phyloP scores from a whole-genome alignment of 1,140 invertebrate genomes.

The Pectinophora gossypiella region DNA sequence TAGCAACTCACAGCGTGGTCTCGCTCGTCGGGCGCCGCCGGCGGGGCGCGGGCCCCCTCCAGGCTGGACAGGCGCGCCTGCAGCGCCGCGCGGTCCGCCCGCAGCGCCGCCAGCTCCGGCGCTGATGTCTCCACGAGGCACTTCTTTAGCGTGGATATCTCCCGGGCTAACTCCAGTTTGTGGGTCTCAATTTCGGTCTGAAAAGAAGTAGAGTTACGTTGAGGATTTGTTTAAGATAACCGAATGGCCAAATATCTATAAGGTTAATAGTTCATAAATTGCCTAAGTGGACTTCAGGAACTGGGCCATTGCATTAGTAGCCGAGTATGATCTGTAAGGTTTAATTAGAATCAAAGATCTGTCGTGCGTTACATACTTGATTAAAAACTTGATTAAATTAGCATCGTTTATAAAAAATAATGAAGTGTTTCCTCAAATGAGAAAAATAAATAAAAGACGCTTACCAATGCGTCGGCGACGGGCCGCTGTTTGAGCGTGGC shows the following conservation, averaged over 20 bases:
- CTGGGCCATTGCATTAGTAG: no score
- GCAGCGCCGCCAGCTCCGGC: slow-evolving; percentile 15
- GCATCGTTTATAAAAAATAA: no score
- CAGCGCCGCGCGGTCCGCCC: slow-evolving; percentile 14
- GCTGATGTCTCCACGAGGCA: slow-evolving; percentile 19
- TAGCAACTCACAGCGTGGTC: slow-evolving; percentile 44
- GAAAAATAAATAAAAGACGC: not conserved
- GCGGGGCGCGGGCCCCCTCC: not conserved
- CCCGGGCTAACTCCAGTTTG: slow-evolving; percentile 29
- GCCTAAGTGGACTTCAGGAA: no score
- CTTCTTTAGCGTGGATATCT: slow-evolving; percentile 28
- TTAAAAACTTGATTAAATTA: no score
- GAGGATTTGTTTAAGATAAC: no score
- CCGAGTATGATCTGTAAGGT: no score
- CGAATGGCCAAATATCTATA: no score
- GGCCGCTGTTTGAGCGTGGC: slow-evolving; percentile 9
- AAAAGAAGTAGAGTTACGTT: not conserved
- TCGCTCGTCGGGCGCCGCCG: slow-evolving; percentile 26
- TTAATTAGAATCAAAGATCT: no score
- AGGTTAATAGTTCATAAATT: no score
- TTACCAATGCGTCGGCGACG: slow-evolving; percentile 28
- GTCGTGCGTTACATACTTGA: no score
- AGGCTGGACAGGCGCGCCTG: not conserved
- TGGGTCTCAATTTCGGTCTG: slow-evolving; percentile 38
- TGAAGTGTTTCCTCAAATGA: no score